phyloP scores from a whole-genome alignment of 1,140 invertebrate species.

The Drosophila nannoptera region DNA sequence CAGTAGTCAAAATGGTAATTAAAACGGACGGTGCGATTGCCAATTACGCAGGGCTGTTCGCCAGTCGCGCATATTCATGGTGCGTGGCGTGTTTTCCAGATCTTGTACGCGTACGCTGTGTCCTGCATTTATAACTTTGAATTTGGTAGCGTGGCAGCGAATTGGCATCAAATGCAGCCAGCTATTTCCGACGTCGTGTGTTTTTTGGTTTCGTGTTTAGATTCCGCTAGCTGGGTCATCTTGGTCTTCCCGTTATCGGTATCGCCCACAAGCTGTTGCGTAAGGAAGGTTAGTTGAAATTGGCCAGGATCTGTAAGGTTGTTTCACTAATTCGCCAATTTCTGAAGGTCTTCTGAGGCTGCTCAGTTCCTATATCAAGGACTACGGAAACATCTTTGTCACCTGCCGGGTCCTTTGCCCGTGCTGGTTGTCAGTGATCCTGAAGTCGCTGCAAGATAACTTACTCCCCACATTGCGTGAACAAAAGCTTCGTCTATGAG shows the following conservation, averaged over 20 bases:
- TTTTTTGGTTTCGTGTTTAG: constrained; percentile 36
- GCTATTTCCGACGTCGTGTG: constrained; percentile 54
- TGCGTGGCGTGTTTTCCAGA: constrained; percentile 54
- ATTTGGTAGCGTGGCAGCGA: constrained; percentile 34
- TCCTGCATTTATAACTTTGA: constrained; percentile 54
- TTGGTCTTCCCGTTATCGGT: constrained; percentile 6
- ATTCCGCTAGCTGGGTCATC: constrained; percentile 12
- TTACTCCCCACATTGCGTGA: constrained; percentile 14
- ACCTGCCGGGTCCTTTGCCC: not conserved
- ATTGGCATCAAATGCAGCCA: not conserved
- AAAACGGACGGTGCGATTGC: constrained; percentile 89
- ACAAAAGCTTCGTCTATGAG: constrained; percentile 4
- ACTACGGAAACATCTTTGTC: not conserved
- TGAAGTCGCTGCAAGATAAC: constrained; percentile 1
- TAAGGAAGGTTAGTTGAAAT: constrained; percentile 4
- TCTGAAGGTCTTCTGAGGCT: too few species aligned
- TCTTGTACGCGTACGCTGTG: constrained; percentile 52
- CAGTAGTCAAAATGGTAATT: constrained; percentile 89
- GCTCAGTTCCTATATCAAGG: not conserved
- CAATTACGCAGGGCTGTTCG: constrained; percentile 89
- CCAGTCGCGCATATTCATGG: constrained; percentile 85
- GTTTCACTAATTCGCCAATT: not conserved
- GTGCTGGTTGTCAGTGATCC: constrained; percentile 10
- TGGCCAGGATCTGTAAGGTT: not conserved
- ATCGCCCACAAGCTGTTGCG: not conserved